phyloP scores from a whole-genome alignment of 2,888 invertebrate species.

The Ormyrus nitidulus region DNA sequence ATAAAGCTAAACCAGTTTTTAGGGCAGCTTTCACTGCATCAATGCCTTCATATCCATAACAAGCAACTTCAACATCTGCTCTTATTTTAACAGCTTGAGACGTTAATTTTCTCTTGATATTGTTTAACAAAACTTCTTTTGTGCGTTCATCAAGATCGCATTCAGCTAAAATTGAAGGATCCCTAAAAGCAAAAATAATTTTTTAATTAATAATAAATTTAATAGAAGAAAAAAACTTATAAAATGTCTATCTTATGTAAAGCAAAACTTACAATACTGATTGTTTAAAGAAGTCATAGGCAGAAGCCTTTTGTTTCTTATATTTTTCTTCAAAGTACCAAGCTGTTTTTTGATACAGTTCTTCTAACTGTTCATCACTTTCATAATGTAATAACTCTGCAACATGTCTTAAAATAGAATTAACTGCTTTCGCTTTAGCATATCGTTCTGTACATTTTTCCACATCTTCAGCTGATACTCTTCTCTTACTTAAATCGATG shows the following conservation, averaged over 20 bases:
- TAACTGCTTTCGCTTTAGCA: conserved; percentile 98
- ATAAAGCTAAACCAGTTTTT: conserved; percentile 91
- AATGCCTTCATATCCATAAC: conserved; percentile 98
- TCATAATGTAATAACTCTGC: conserved; percentile 95
- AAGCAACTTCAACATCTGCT: conserved; percentile 94
- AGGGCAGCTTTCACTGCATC: conserved; percentile 98
- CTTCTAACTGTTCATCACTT: conserved; percentile 94
- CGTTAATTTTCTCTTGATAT: conserved; percentile 96
- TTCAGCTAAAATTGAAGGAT: conserved; percentile 95
- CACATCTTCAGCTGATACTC: conserved; percentile 98
- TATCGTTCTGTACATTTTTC: conserved; percentile 99
- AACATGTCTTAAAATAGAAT: conserved; percentile 97
- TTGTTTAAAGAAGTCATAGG: conserved; percentile 99
- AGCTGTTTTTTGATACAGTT: conserved; percentile 96
- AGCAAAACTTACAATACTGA: conserved; percentile 88
- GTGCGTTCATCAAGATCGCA: conserved; percentile 95
- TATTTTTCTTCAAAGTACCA: conserved; percentile 99
- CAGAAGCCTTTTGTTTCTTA: conserved; percentile 94
- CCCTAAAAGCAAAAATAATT: conserved; percentile 78
- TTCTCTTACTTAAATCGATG: conserved; percentile 98
- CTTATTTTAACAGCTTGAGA: conserved; percentile 98
- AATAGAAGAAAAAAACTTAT: conserved; percentile 24
- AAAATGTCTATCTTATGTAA: conserved; percentile 58
- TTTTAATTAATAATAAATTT: conserved; percentile 14
- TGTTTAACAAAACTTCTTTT: conserved; percentile 92